These are phyloP conservation scores for Desmodus rotundus DNA, from an alignment of 2,113 vertebrate species.

Conservation along the genomic window DNA sequence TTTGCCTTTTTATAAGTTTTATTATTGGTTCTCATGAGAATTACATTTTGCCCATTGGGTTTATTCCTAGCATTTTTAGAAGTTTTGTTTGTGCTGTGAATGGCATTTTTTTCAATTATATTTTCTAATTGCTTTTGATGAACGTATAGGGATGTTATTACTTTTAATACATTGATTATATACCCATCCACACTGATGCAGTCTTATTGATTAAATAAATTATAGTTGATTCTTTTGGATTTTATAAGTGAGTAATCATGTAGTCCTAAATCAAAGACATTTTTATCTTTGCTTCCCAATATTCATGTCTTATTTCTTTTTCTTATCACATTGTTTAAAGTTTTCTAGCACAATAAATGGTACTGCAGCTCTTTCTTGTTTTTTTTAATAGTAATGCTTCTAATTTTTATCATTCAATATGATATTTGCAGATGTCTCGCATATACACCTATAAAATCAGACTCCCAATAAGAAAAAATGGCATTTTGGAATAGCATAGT, in stretches of 20 bases:
- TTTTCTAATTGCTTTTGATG: neutral
- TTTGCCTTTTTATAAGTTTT: neutral
- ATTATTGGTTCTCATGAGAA: neutral
- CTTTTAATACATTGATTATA: neutral
- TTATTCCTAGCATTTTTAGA: neutral
- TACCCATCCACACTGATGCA: neutral
- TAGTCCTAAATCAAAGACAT: neutral
- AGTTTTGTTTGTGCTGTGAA: neutral
- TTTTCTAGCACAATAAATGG: neutral
- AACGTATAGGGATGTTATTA: neutral
- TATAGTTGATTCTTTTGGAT: neutral
- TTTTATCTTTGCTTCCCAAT: neutral
- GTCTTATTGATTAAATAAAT: neutral
- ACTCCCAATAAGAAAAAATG: neutral
- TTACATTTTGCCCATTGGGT: neutral
- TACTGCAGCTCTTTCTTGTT: neutral
- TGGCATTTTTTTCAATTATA: neutral
- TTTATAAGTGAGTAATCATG: neutral
- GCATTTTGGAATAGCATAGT: neutral
- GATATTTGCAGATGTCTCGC: neutral
- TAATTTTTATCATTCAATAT: neutral
- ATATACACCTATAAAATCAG: neutral
- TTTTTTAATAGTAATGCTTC: neutral
- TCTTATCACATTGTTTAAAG: neutral
- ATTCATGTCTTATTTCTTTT: neutral